A percentile compares a stretch with the other conserved stretches of the same genome.
Evolutionary conservation across 1,140 invertebrate species (phyloP).

Genomic region (Aphelinus certus): DNA sequence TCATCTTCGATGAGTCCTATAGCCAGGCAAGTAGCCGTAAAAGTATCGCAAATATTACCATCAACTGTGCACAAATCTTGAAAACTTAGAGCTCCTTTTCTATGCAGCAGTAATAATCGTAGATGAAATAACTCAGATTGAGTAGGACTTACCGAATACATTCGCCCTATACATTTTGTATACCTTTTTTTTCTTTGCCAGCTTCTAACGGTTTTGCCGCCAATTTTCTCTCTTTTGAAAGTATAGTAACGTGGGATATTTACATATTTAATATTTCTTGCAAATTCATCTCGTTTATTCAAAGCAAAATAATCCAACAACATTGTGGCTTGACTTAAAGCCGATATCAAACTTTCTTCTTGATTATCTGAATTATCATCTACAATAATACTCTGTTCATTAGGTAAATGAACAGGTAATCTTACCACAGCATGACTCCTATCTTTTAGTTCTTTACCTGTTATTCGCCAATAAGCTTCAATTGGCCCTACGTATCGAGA

Average conservation of each 20-base stretch:
- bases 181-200: not conserved
- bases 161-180: not conserved
- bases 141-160: conserved; percentile 36
- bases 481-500: too few species aligned
- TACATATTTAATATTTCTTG: too few species aligned
- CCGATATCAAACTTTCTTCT: conserved; percentile 39
- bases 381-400: conserved; percentile 9
- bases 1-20: conserved; percentile 31
- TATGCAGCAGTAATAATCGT: conserved; percentile 48
- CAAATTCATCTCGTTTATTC: too few species aligned
- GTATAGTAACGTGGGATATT: too few species aligned
- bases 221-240: too few species aligned
- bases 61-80: not conserved
- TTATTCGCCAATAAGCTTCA: too few species aligned
- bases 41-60: conserved; percentile 42
- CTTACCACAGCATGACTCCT: too few species aligned
- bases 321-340: not conserved
- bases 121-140: conserved; percentile 54
- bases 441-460: too few species aligned
- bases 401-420: not conserved
- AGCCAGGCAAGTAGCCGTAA: conserved; percentile 47
- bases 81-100: conserved; percentile 26
- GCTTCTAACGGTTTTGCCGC: too few species aligned
- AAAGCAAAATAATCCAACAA: too few species aligned
- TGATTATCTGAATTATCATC: not conserved